Percentiles rank a stretch among this genome's conserved stretches.
phyloP scores from a whole-genome alignment of 2,113 vertebrate species.

The Felis chaus region DNA sequence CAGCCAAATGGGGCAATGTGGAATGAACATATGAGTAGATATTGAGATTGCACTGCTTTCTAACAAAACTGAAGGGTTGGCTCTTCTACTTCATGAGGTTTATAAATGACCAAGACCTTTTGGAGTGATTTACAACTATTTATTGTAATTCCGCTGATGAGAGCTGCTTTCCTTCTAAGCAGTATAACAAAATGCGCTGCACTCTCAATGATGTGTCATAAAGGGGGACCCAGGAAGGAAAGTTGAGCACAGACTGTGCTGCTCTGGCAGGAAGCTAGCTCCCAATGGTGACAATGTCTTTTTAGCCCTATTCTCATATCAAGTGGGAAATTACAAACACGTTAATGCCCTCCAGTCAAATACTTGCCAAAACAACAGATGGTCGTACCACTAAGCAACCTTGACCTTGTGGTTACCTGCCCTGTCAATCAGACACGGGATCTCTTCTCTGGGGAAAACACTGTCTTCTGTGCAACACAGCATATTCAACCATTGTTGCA shows the following conservation, averaged over 20 bases:
- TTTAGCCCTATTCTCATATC: constrained; percentile 74
- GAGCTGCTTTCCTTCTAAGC: constrained; percentile 44
- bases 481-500: constrained; percentile 1
- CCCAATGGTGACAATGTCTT: constrained; percentile 15
- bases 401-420: constrained; percentile 76
- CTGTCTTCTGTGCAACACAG: constrained; percentile 39
- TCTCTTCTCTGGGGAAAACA: constrained; percentile 67
- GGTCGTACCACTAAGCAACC: constrained; percentile 74
- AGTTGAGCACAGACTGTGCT: neutral
- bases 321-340: constrained; percentile 70
- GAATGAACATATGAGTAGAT: neutral
- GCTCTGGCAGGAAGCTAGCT: neutral
- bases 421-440: constrained; percentile 63
- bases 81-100: constrained; percentile 62
- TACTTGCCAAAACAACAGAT: constrained; percentile 75
- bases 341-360: constrained; percentile 62
- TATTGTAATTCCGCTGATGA: constrained; percentile 33
- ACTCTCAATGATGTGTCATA: neutral
- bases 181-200: constrained; percentile 41
- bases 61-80: constrained; percentile 41
- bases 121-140: constrained; percentile 48
- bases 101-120: constrained; percentile 68
- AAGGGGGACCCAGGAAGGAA: neutral
- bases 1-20: constrained; percentile 32
- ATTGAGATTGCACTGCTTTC: constrained; percentile 42